Conservation (phyloP, 2,888 invertebrate genomes). For the Acanthosoma haemorrhoidale region DNA sequence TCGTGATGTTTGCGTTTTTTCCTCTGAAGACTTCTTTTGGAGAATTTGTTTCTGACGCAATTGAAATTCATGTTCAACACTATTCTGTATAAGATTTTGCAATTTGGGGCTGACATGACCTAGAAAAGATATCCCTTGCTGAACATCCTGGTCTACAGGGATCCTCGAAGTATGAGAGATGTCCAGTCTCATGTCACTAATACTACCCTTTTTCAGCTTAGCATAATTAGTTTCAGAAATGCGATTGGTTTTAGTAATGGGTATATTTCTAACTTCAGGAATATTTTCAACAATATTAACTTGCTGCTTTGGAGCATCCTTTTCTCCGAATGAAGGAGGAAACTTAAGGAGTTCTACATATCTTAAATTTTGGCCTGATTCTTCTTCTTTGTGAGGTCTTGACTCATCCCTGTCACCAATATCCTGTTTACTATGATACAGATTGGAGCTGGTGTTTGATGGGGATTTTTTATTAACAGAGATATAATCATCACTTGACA, state of each 20-base stretch:
- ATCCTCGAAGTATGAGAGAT: not conserved
- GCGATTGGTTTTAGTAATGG: not conserved
- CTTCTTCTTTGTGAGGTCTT: not conserved
- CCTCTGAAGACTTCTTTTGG: not conserved
- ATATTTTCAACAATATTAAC: not conserved
- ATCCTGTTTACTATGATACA: not conserved
- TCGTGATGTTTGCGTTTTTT: not conserved
- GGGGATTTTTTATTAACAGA: not conserved
- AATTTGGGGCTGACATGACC: conserved; percentile 36
- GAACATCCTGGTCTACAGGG: conserved; percentile 16
- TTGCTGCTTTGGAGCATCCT: not conserved
- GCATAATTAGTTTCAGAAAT: not conserved
- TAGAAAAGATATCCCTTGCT: conserved; percentile 21
- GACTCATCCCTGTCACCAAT: not conserved
- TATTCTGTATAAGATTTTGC: conserved; percentile 34
- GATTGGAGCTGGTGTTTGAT: not conserved
- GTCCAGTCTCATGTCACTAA: not conserved
- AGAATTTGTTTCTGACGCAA: conserved; percentile 21
- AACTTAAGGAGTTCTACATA: not conserved
- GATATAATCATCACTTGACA: not conserved
- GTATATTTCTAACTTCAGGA: conserved; percentile 1
- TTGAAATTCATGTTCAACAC: conserved; percentile 35
- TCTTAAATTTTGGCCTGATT: not conserved
- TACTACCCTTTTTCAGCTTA: not conserved
- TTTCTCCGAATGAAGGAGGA: not conserved